A percentile compares a stretch with the other conserved stretches of the same genome.
phyloP scores from a whole-genome alignment of 2,797 vertebrate genomes.

The Ibycter americanus region DNA sequence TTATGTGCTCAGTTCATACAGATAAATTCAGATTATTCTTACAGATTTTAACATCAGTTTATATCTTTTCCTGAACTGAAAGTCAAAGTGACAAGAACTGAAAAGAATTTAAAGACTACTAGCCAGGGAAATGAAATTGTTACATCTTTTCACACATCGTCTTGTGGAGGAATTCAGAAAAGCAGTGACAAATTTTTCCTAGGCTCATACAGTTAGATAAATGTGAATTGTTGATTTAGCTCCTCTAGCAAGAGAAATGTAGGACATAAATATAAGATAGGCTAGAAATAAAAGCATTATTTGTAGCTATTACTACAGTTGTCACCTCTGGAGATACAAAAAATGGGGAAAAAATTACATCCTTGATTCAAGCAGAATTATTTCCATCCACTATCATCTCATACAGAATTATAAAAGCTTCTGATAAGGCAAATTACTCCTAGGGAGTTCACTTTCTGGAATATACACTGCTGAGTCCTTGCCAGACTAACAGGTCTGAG shows the following conservation, averaged over 20 bases:
- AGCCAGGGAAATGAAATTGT: background rate
- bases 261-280: background rate
- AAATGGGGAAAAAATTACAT: background rate
- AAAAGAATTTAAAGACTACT: background rate
- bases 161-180: background rate
- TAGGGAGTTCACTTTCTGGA: slow-evolving; percentile 73
- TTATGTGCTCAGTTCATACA: background rate
- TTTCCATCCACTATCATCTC: slow-evolving; percentile 20
- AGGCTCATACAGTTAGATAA: background rate
- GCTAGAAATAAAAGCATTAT: background rate
- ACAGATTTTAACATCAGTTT: background rate
- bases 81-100: background rate
- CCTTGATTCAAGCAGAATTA: slow-evolving; percentile 6
- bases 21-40: background rate
- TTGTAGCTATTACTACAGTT: background rate
- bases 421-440: slow-evolving; percentile 61
- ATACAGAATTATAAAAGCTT: slow-evolving; percentile 41
- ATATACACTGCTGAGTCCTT: slow-evolving; percentile 35
- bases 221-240: background rate
- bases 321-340: background rate
- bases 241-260: background rate
- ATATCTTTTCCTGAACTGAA: background rate
- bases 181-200: background rate
- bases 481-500: slow-evolving; percentile 71
- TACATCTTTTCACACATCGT: background rate